These are phyloP conservation scores for Hippolais icterina DNA, from an alignment of 2,113 vertebrate species.

Conservation along the genomic window DNA sequence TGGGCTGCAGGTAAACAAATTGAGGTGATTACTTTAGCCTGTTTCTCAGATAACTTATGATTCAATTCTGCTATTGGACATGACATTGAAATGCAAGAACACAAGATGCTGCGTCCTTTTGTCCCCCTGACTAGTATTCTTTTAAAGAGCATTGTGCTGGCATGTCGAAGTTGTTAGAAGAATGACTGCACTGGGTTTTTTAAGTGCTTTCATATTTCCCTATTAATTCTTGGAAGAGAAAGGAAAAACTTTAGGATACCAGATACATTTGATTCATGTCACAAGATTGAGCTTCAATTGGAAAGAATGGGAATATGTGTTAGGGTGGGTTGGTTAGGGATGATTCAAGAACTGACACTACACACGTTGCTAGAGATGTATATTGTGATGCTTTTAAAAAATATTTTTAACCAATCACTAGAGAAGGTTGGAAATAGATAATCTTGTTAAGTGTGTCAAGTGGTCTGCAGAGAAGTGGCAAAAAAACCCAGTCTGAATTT, in stretches of 20 bases:
- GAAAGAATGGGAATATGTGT: not conserved
- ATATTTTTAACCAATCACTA: not conserved
- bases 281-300: not conserved
- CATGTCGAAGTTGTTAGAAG: not conserved
- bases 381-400: not conserved
- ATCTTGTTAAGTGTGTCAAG: not conserved
- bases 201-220: not conserved
- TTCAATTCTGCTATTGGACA: not conserved
- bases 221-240: not conserved
- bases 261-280: not conserved
- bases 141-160: not conserved
- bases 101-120: not conserved
- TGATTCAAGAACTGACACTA: not conserved
- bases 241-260: not conserved
- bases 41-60: not conserved
- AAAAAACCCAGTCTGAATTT: not conserved
- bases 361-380: not conserved
- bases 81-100: not conserved
- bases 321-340: not conserved
- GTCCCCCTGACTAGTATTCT: fast-evolving
- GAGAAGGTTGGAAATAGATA: not conserved
- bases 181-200: not conserved
- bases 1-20: not conserved
- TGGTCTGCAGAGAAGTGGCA: not conserved
- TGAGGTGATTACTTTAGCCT: not conserved